Base-by-base conservation (phyloP, 1,140 invertebrate species). In the Neodiprion virginianus region DNA sequence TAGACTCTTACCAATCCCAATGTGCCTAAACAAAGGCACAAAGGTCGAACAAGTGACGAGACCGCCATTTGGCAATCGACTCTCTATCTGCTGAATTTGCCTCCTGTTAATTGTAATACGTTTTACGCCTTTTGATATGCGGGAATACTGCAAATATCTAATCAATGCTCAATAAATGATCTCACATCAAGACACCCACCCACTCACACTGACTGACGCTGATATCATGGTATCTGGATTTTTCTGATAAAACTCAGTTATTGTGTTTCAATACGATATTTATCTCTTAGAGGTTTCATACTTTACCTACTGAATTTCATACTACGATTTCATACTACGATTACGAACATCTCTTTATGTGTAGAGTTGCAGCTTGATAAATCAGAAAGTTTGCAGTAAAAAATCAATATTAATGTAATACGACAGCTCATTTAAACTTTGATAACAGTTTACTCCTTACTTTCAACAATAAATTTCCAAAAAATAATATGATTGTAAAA, bases 161-260 rank as follows among this genome's bases (percentile, higher is more conserved):
- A 61, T 61, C 53, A 61, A 61, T 61, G 53, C n/a, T 61, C 53
- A 61, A n/a, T 61, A 61, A 61, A 61, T 61, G 53, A 61, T 61
- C n/a, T 61, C 11, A 12, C 11, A 61, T 11, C n/a, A 61, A 61
- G 53, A 12, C 11, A 61, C 53, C n/a, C 11, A 61, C 53, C 8
- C 53, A 61, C 53, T 61, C 53, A 61, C 53, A 61, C 53, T n/a
- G n/a, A 61, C 53, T 61, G 11, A 61, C 53, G n/a, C 53, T n/a
- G 53, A 61, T 61, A 61, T 61, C 53, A n/a, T 61, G 53, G 7
- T 12, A 12, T 11, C n/a, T 11, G 11, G 53, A 61, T 61, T 61
- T n/a, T n/a, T 61, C 11, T 61, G 53, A 61, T 61, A 61, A 61
- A 61, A 61, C 11, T 12, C 28, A 40, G 28, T 61, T 61, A 61